Conservation (phyloP, 53 echinoderm and acorn worm genomes). For the Luidia sarsii region DNA sequence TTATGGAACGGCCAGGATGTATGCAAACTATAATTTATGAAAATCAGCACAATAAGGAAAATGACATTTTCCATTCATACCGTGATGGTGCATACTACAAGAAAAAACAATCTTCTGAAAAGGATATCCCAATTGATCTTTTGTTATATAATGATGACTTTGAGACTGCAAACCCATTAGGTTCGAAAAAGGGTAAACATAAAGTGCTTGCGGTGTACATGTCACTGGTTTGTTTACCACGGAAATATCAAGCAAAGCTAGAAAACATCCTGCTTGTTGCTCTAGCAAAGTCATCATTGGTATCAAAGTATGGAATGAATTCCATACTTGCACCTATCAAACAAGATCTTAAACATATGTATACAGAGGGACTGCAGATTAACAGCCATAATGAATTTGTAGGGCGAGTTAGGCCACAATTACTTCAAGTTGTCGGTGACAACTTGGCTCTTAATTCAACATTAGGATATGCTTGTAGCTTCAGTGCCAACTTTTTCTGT, state of each 20-base stretch:
- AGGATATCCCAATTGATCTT: neutral
- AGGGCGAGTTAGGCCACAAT: neutral
- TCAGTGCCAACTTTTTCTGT: slow-evolving; percentile 33
- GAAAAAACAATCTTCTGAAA: neutral
- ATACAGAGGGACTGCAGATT: slow-evolving; percentile 17
- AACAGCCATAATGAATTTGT: neutral
- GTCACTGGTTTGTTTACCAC: neutral
- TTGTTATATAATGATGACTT: slow-evolving; percentile 50
- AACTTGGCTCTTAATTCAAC: slow-evolving; percentile 11
- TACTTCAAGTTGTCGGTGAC: slow-evolving; percentile 40
- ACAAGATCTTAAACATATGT: slow-evolving; percentile 49
- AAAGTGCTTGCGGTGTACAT: slow-evolving; percentile 38
- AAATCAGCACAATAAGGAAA: neutral
- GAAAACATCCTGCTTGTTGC: slow-evolving; percentile 63
- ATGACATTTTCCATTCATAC: slow-evolving; percentile 3
- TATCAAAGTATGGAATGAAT: slow-evolving; percentile 69
- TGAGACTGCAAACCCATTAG: slow-evolving; percentile 63
- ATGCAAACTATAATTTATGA: slow-evolving; percentile 20
- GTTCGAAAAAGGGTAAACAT: slow-evolving; percentile 13
- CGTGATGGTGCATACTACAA: slow-evolving; percentile 13
- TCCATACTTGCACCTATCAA: slow-evolving; percentile 20
- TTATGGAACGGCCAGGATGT: slow-evolving; percentile 21
- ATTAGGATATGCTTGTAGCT: slow-evolving; percentile 33
- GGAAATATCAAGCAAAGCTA: neutral
- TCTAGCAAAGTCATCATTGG: slow-evolving; percentile 10